Base-by-base conservation (phyloP, 2,888 invertebrate species). In the Rhagonycha fulva region DNA sequence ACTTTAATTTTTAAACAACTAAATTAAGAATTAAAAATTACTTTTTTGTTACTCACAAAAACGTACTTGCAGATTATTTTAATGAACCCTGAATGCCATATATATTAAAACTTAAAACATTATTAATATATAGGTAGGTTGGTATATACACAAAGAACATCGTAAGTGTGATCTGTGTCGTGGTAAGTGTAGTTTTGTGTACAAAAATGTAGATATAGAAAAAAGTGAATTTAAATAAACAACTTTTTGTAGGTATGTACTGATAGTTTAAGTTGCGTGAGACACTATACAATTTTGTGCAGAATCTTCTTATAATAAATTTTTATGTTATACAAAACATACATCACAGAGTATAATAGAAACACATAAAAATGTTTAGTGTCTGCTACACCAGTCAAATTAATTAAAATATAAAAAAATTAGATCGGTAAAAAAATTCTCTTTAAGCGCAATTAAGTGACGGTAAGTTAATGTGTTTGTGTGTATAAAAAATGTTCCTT, bases 31-130 rank as follows among this genome's bases (percentile, higher is more conserved):
- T 71, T 77, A 80, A 80, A 75, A 76, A 80, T 76, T 78, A 71
- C 76, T 78, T 71, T 74, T 76, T 76, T 74, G 72, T 72, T 79
- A 78, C 75, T 79, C 77, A 75, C 72, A 71, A 76, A 63, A 60
- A 74, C 78, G 73, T 77, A 76, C 60, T 76, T 75, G 71, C 74
- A 78, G 72, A 73, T 77, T 79, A 76, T 74, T 72, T 47, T 60
- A 72, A 76, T 74, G 83, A 84, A 85, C 85, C 84, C 84, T 84
- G 85, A 83, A 85, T 82, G 84, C 84, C 84, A 83, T 83, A 83
- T 79, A 82, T 81, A 79, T 74, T 61, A 67, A 73, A 78, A 69
- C 72, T 61, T 69, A 75, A 30, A 73, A 30, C 26, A 76, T 61
- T 67, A 70, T 70, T 12, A 66, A 76, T 66, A 66, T 66, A 66